Evolutionary conservation across 2,888 invertebrate genomes (phyloP).

Genomic region (Epinotia ramella): DNA sequence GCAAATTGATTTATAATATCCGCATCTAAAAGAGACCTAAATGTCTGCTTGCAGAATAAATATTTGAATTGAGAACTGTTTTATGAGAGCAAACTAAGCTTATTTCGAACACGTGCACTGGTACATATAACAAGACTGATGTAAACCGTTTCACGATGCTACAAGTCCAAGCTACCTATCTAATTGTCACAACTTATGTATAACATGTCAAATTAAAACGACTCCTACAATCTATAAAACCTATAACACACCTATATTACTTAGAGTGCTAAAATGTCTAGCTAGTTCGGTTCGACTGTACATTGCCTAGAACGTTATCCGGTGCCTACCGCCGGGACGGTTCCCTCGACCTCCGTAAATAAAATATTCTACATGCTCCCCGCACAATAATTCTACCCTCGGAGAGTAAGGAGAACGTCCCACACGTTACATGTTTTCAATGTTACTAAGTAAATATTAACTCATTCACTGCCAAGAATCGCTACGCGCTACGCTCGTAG

Average conservation of each 20-base stretch:
- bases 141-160: no score
- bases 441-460: background rate
- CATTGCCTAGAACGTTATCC: background rate
- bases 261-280: background rate
- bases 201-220: no score
- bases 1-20: no score
- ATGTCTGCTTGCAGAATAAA: no score
- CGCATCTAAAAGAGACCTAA: no score
- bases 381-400: constrained; percentile 21
- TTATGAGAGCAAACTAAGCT: no score
- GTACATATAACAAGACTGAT: no score
- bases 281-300: background rate
- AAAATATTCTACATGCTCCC: constrained; percentile 26
- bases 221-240: no score
- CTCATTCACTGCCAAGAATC: background rate
- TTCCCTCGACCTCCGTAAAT: background rate
- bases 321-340: background rate
- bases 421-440: background rate
- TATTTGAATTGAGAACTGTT: no score
- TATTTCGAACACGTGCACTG: no score
- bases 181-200: no score
- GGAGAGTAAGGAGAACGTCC: constrained; percentile 6
- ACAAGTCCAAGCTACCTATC: no score
- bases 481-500: background rate
- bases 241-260: background rate